phyloP scores from a whole-genome alignment of 2,888 invertebrate genomes.

The Nysson spinosus region DNA sequence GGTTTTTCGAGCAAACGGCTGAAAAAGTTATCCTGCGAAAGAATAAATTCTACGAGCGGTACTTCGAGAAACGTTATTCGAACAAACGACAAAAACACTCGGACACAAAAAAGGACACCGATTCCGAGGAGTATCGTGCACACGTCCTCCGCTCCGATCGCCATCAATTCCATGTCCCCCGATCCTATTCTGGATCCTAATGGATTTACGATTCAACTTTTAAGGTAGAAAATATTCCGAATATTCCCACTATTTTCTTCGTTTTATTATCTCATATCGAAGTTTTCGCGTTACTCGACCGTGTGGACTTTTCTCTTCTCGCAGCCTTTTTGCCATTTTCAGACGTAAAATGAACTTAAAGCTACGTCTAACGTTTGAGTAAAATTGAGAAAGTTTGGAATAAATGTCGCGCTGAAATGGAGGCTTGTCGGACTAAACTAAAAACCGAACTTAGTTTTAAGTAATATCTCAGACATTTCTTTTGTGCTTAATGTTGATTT shows the following conservation, averaged over 20 bases:
- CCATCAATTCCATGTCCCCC: too few relatives aligned
- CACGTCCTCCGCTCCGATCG: constrained; percentile 39
- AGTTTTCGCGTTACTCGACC: too few relatives aligned
- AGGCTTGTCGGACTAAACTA: too few relatives aligned
- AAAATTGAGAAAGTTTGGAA: too few relatives aligned
- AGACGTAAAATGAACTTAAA: too few relatives aligned
- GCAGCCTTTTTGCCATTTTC: too few relatives aligned
- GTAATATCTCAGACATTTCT: too few relatives aligned
- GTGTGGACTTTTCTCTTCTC: too few relatives aligned
- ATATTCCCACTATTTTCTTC: background rate
- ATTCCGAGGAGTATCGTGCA: constrained; percentile 47
- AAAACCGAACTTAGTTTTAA: too few relatives aligned
- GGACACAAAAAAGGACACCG: constrained; percentile 22
- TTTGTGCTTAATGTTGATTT: too few relatives aligned
- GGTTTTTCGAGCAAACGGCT: constrained; percentile 4
- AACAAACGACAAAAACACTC: constrained; percentile 3
- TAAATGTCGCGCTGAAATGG: too few relatives aligned
- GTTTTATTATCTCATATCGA: background rate
- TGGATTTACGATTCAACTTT: constrained; percentile 35
- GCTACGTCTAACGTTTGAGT: too few relatives aligned
- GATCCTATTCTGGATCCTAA: constrained; percentile 33
- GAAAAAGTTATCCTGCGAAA: background rate
- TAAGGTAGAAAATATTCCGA: constrained; percentile 24
- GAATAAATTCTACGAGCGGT: background rate
- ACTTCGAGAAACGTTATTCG: constrained; percentile 6